phyloP scores from a whole-genome alignment of 1,140 invertebrate species.

The Achatina immaculata region DNA sequence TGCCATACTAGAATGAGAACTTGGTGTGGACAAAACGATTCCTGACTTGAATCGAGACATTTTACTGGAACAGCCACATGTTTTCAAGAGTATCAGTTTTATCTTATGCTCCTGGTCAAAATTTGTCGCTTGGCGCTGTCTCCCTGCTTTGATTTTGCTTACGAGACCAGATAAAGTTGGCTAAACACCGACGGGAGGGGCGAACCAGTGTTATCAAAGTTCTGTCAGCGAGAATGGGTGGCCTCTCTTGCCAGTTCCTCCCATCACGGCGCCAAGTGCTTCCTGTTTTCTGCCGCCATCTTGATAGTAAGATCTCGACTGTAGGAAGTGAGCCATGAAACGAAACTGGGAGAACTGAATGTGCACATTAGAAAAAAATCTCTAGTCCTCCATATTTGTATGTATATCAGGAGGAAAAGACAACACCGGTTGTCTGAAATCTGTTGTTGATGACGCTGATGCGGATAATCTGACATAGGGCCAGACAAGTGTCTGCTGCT shows the following conservation, averaged over 20 bases:
- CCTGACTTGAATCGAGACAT: neutral
- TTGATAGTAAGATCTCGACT: slow-evolving; percentile 21
- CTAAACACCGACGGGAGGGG: slow-evolving; percentile 32
- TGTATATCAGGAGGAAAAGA: slow-evolving; percentile 7
- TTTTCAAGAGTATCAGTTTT: slow-evolving; percentile 2
- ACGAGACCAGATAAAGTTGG: neutral
- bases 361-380: neutral
- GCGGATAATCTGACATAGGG: slow-evolving; percentile 9
- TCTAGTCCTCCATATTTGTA: neutral
- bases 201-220: slow-evolving; percentile 7
- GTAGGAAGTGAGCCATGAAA: slow-evolving; percentile 1
- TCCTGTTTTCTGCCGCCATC: slow-evolving; percentile 30
- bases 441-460: slow-evolving; percentile 11
- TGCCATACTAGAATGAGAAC: too few species aligned
- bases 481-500: slow-evolving; percentile 13
- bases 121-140: slow-evolving; percentile 7
- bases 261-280: slow-evolving; percentile 29
- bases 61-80: neutral
- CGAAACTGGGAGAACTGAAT: slow-evolving; percentile 1
- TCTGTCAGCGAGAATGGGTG: slow-evolving; percentile 31
- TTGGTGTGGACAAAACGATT: neutral
- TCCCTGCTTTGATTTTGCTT: slow-evolving; percentile 21
- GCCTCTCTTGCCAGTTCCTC: slow-evolving; percentile 20
- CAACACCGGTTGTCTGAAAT: neutral
- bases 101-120: slow-evolving; percentile 18